These are phyloP conservation scores for Proales similis DNA, from an alignment of 1,140 invertebrate species.

Conservation along the genomic window DNA sequence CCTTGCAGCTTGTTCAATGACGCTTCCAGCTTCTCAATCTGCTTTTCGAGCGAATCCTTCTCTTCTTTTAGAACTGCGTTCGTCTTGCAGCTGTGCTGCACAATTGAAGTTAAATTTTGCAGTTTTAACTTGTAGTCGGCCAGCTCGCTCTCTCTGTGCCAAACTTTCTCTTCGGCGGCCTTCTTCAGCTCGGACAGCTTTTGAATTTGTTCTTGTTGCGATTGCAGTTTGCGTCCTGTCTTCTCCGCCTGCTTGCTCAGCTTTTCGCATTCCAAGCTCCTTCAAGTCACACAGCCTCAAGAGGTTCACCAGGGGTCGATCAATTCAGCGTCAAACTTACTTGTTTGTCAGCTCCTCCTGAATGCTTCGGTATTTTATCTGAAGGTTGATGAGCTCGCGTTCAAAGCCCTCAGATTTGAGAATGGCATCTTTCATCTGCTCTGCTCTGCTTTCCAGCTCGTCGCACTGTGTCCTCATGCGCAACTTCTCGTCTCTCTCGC, in stretches of 20 bases:
- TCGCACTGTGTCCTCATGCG: neutral
- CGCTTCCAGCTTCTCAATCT: neutral
- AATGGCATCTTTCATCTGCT: neutral
- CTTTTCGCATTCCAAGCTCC: no score
- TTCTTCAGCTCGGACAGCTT: no score
- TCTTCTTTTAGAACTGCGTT: slow-evolving; percentile 16
- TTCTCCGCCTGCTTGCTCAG: no score
- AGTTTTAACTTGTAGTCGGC: neutral
- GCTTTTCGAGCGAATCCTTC: slow-evolving; percentile 13
- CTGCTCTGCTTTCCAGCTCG: neutral
- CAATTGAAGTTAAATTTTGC: neutral
- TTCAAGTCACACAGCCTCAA: no score
- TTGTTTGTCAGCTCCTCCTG: neutral
- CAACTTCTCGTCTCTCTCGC: neutral
- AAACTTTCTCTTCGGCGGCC: no score
- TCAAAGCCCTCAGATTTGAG: neutral
- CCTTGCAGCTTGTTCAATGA: neutral
- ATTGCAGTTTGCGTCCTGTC: no score
- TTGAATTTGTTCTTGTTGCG: no score
- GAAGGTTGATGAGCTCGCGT: neutral
- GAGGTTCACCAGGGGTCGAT: no score
- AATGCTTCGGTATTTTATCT: neutral
- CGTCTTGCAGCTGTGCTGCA: slow-evolving; percentile 1
- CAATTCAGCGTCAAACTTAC: neutral
- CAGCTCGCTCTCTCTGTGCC: neutral